phyloP scores from a whole-genome alignment of 2,797 vertebrate species.

The Arrhamphus sclerolepis region DNA sequence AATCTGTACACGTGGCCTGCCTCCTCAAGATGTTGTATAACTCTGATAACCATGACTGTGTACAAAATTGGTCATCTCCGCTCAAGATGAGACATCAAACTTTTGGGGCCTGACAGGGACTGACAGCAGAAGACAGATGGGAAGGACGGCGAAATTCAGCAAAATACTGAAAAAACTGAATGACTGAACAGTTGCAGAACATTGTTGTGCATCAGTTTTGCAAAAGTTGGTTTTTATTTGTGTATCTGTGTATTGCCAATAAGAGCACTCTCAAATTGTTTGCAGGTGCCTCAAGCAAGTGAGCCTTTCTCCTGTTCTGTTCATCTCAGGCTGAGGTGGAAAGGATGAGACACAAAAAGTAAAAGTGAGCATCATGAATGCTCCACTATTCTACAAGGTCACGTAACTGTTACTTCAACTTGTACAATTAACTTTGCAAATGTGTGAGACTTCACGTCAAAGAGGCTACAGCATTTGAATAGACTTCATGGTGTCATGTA shows the following conservation, averaged over 20 bases:
- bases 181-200: conserved; percentile 47
- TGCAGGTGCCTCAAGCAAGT: conserved; percentile 35
- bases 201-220: conserved; percentile 42
- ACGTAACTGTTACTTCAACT: conserved; percentile 7
- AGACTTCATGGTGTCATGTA: too few relatives aligned
- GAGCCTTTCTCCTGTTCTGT: conserved; percentile 36
- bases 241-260: conserved; percentile 59
- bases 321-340: conserved; percentile 37
- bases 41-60: conserved; percentile 62
- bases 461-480: too few relatives aligned
- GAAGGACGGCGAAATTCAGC: conserved; percentile 24
- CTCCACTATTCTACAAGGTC: conserved; percentile 3
- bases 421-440: too few relatives aligned
- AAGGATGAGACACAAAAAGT: conserved; percentile 26
- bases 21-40: conserved; percentile 51
- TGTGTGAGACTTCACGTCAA: too few relatives aligned
- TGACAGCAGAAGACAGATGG: conserved; percentile 26
- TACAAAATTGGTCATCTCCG: conserved; percentile 66
- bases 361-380: conserved; percentile 20
- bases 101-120: conserved; percentile 41
- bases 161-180: conserved; percentile 44
- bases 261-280: conserved; percentile 55
- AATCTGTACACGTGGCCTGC: conserved; percentile 46
- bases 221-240: conserved; percentile 63
- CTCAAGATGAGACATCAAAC: conserved; percentile 51